Evolutionary conservation across 2,797 vertebrate genomes (phyloP).

Genomic region (Iguana delicatissima): DNA sequence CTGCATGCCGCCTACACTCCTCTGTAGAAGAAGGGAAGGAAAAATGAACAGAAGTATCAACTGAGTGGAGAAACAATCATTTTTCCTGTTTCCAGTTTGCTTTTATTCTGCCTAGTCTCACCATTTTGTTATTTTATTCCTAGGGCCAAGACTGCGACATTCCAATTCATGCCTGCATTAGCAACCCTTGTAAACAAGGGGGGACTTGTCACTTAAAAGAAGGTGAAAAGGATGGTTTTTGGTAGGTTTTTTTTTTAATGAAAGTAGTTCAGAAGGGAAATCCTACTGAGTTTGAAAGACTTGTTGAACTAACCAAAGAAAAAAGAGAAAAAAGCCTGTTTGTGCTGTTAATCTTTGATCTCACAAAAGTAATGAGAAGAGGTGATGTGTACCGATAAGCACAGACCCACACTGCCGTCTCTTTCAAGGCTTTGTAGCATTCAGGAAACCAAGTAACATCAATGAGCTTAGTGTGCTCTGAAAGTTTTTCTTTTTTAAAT

Average conservation of each 20-base stretch:
- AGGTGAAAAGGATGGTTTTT: slow-evolving; percentile 89
- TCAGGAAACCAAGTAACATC: slow-evolving; percentile 41
- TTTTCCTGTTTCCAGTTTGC: slow-evolving; percentile 7
- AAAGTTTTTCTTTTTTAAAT: slow-evolving; percentile 53
- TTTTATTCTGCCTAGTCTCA: background rate
- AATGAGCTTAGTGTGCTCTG: slow-evolving; percentile 56
- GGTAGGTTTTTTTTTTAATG: slow-evolving; percentile 74
- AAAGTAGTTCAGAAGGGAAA: slow-evolving; percentile 4
- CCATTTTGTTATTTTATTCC: slow-evolving; percentile 43
- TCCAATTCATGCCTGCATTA: slow-evolving; percentile 95
- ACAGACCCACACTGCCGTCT: slow-evolving; percentile 3
- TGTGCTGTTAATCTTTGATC: slow-evolving; percentile 33
- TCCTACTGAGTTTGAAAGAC: slow-evolving; percentile 10
- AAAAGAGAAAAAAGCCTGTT: slow-evolving; percentile 14
- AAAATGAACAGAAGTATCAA: background rate
- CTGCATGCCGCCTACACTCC: background rate
- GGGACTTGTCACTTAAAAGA: slow-evolving; percentile 96
- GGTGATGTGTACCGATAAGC: slow-evolving; percentile 15
- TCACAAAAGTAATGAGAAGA: slow-evolving; percentile 20
- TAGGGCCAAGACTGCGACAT: slow-evolving; percentile 95
- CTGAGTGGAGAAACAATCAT: background rate
- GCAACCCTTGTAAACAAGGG: slow-evolving; percentile 91
- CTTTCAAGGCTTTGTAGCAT: slow-evolving; percentile 39
- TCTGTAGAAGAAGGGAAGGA: background rate
- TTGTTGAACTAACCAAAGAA: background rate